Evolutionary conservation across 30 jellyfish, hydroid and myxozoan species (phyloP), one percentile per base, ranked within the genome.

Genomic region (Nemopilema nomurai): DNA sequence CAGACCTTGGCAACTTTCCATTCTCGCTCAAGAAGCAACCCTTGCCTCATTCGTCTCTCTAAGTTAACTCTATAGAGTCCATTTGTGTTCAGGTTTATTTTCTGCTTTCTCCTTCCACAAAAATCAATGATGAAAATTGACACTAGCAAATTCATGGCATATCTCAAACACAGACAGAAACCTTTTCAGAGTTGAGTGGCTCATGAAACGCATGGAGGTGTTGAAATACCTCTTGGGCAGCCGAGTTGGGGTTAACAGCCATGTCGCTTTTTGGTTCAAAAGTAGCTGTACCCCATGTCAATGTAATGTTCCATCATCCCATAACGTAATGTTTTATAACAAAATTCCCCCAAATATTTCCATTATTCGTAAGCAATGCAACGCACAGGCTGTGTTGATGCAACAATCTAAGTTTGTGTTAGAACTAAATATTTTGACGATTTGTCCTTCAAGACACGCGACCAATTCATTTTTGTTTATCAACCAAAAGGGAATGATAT

Each of bases 1-100:
- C 87, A 81, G 81, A 49, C 77, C 49, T 66, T 49, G 81, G 73
- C 81, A 80, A 0, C 16, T 4, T 24, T 80, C 81, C 86, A 52
- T 51, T 27, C 63, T 62, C 49, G 25, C 76, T 8, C 18, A 32
- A 74, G n/a, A 9, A 71, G 41, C 77, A 18, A 4, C 77, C 49
- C n/a, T n/a, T n/a, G n/a, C n/a, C n/a, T n/a, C n/a, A n/a, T n/a
- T n/a, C n/a, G n/a, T n/a, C n/a, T n/a, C n/a, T n/a, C n/a, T n/a
- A n/a, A n/a, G n/a, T n/a, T n/a, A n/a, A n/a, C n/a, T n/a, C n/a
- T n/a, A n/a, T n/a, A n/a, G n/a, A n/a, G n/a, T n/a, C n/a, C n/a
- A n/a, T n/a, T n/a, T n/a, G n/a, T n/a, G n/a, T n/a, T n/a, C n/a
- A 41, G 13, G 57, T 41, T 6, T 41, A 13, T 13, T 41, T 3